Evolutionary conservation across 1,140 invertebrate genomes (phyloP).

Genomic region (Cydia splendana): DNA sequence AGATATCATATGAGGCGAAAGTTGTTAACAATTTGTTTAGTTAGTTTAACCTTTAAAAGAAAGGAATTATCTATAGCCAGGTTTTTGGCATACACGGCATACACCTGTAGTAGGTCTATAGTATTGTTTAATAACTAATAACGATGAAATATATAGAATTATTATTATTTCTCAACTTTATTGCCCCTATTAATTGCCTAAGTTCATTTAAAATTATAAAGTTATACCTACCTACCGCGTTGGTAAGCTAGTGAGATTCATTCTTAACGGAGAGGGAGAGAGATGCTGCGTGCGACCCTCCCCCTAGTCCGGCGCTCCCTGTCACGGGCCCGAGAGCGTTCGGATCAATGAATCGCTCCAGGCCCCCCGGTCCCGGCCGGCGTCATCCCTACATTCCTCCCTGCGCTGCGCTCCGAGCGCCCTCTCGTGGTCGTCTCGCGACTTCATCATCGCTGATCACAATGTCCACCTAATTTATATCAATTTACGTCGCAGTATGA

Average conservation of each 20-base stretch:
- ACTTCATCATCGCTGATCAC: neutral
- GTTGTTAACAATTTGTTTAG: neutral
- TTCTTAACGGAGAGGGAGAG: conserved; percentile 51
- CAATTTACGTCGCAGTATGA: neutral
- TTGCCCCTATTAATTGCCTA: neutral
- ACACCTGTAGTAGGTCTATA: neutral
- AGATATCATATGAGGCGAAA: neutral
- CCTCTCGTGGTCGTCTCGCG: conserved; percentile 44
- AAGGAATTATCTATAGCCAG: neutral
- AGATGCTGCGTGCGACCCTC: conserved; percentile 44
- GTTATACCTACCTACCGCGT: neutral
- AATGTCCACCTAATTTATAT: neutral
- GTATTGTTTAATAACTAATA: too few relatives aligned
- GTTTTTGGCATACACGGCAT: neutral
- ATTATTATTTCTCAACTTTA: too few relatives aligned
- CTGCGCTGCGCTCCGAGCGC: conserved; percentile 47
- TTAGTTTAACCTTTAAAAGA: neutral
- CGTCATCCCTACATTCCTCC: conserved; percentile 57
- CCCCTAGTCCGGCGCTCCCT: conserved; percentile 51
- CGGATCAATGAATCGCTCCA: conserved; percentile 80
- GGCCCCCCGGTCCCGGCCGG: conserved; percentile 56
- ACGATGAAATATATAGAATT: too few relatives aligned
- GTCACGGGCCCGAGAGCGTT: conserved; percentile 70
- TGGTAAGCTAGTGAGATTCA: conserved; percentile 21
- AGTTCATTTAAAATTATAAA: neutral